phyloP scores from a whole-genome alignment of 2,888 invertebrate genomes.

The Bruchidius siliquastri region DNA sequence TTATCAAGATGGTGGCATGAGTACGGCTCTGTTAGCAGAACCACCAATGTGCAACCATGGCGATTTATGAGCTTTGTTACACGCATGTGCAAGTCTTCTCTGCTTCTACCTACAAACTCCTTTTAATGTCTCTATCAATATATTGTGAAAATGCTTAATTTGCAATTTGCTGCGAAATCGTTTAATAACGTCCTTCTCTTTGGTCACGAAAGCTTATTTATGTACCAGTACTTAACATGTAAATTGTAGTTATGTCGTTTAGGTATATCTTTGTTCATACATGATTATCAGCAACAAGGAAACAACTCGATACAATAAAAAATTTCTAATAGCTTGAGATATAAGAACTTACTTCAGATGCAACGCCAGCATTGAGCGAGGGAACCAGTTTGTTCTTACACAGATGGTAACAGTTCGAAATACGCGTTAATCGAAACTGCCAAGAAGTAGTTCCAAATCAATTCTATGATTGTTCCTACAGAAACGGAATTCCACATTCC shows the following conservation, averaged over 20 bases:
- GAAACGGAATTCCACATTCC: too few relatives aligned
- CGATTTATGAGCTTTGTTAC: conserved; percentile 33
- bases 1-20: not conserved
- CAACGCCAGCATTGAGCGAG: too few relatives aligned
- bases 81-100: conserved; percentile 25
- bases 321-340: too few relatives aligned
- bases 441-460: too few relatives aligned
- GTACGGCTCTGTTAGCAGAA: conserved; percentile 11
- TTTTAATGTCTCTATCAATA: conserved; percentile 26
- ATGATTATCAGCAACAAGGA: too few relatives aligned
- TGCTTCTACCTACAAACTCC: conserved; percentile 22
- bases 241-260: not conserved
- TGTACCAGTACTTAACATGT: not conserved
- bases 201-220: not conserved
- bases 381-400: too few relatives aligned
- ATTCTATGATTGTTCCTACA: too few relatives aligned
- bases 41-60: conserved; percentile 31
- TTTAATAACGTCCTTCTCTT: not conserved
- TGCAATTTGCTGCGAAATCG: not conserved
- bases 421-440: too few relatives aligned
- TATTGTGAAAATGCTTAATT: not conserved
- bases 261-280: too few relatives aligned
- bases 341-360: too few relatives aligned
- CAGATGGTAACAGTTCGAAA: too few relatives aligned
- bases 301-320: too few relatives aligned